phyloP scores from a whole-genome alignment of 2,113 vertebrate species.

The Apaloderma vittatum region DNA sequence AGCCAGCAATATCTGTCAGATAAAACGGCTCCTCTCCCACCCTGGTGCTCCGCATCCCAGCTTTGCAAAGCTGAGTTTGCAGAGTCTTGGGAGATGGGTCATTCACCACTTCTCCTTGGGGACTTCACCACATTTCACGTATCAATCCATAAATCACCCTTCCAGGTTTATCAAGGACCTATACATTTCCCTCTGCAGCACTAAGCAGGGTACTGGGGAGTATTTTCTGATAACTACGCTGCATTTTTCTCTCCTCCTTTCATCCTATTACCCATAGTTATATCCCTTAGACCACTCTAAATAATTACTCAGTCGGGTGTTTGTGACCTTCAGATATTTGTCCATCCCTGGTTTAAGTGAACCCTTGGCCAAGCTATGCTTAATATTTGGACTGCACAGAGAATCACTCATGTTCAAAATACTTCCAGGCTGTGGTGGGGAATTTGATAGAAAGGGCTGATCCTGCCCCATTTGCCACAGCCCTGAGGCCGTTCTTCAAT shows the following conservation, averaged over 20 bases:
- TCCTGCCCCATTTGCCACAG: neutral
- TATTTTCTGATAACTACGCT: slow-evolving; percentile 6
- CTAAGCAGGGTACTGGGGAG: neutral
- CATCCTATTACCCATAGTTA: slow-evolving; percentile 44
- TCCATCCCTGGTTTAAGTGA: slow-evolving; percentile 5
- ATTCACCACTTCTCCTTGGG: neutral
- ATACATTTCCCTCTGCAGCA: neutral
- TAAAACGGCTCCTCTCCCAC: neutral
- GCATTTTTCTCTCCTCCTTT: slow-evolving; percentile 33
- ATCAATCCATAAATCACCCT: slow-evolving; percentile 31
- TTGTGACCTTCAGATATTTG: slow-evolving; percentile 62
- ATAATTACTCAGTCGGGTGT: slow-evolving; percentile 35
- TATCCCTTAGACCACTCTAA: slow-evolving; percentile 58
- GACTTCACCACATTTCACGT: neutral
- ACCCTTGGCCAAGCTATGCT: neutral
- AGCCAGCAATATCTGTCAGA: neutral
- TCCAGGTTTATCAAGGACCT: slow-evolving; percentile 36
- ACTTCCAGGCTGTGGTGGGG: neutral
- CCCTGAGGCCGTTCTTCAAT: neutral
- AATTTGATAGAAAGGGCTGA: neutral
- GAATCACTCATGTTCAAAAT: neutral
- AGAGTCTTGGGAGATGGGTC: neutral
- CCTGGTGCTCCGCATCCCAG: accelerated
- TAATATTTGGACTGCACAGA: slow-evolving; percentile 4
- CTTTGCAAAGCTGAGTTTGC: slow-evolving; percentile 20